Conservation (phyloP, 2,888 invertebrate genomes). For the Thereva unica region DNA sequence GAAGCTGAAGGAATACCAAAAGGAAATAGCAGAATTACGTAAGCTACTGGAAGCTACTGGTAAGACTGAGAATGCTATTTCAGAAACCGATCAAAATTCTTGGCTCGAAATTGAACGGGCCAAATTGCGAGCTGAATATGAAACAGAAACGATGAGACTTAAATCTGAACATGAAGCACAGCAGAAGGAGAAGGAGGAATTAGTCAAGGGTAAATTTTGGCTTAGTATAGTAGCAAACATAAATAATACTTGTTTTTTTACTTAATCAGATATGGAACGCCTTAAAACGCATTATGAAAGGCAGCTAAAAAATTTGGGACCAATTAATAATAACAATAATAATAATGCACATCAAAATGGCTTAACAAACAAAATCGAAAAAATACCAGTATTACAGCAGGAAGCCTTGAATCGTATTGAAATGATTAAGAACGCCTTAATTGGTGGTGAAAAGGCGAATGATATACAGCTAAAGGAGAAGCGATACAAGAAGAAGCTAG, state of each 20-base stretch:
- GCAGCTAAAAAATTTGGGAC: constrained; percentile 44
- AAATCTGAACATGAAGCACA: constrained; percentile 49
- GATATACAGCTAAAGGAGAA: constrained; percentile 73
- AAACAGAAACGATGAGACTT: constrained; percentile 56
- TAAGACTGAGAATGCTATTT: neutral
- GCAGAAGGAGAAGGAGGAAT: constrained; percentile 48
- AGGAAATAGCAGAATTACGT: constrained; percentile 74
- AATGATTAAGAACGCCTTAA: constrained; percentile 72
- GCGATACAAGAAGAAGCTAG: constrained; percentile 67
- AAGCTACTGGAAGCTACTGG: constrained; percentile 44
- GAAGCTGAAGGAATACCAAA: constrained; percentile 79
- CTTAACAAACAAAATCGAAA: neutral
- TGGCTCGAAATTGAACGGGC: constrained; percentile 61
- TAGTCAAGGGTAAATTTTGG: constrained; percentile 44
- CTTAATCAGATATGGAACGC: constrained; percentile 45
- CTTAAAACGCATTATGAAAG: constrained; percentile 47
- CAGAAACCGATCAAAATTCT: constrained; percentile 2
- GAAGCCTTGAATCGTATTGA: constrained; percentile 59
- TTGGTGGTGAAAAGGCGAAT: constrained; percentile 77
- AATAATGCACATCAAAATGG: constrained; percentile 33
- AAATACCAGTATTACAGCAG: constrained; percentile 44
- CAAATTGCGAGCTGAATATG: constrained; percentile 49
- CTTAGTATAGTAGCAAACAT: neutral
- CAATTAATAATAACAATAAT: constrained; percentile 18
- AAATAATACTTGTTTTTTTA: no score